These are phyloP conservation scores for Picathartes gymnocephalus DNA, from an alignment of 2,113 vertebrate species.

Conservation along the genomic window DNA sequence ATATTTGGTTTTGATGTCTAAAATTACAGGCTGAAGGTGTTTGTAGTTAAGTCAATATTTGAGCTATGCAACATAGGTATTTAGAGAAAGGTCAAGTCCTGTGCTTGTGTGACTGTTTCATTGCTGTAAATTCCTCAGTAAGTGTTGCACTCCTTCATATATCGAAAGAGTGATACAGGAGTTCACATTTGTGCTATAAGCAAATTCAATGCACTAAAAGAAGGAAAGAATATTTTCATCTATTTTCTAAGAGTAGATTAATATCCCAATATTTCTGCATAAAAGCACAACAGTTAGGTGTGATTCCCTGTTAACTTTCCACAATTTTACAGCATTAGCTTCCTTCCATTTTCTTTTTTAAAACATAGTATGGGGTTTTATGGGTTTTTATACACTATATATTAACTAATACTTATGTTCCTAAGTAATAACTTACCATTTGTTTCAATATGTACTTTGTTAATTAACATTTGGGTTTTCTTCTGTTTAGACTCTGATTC, in stretches of 20 bases:
- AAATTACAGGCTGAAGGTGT: slow-evolving; percentile 25
- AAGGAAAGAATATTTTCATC: not conserved
- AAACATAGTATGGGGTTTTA: not conserved
- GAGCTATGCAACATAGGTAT: not conserved
- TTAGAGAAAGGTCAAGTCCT: slow-evolving; percentile 1
- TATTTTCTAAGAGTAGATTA: not conserved
- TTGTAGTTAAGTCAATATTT: slow-evolving; percentile 63
- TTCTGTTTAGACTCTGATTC: not conserved
- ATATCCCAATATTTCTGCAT: not conserved
- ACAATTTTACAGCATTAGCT: not conserved
- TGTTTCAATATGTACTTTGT: not conserved
- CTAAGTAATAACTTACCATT: not conserved
- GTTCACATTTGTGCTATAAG: not conserved
- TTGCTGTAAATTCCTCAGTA: not conserved
- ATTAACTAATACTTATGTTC: not conserved
- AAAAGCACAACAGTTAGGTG: not conserved
- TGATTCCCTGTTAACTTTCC: not conserved
- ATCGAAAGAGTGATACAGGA: not conserved
- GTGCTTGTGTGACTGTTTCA: slow-evolving; percentile 20
- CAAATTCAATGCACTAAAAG: not conserved
- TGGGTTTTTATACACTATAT: not conserved
- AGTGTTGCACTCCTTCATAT: not conserved
- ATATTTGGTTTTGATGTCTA: slow-evolving; percentile 23
- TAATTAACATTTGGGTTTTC: not conserved
- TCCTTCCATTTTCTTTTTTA: not conserved